Evolutionary conservation across 2,797 vertebrate genomes (phyloP).

Genomic region (Tenualosa thibaudeaui): DNA sequence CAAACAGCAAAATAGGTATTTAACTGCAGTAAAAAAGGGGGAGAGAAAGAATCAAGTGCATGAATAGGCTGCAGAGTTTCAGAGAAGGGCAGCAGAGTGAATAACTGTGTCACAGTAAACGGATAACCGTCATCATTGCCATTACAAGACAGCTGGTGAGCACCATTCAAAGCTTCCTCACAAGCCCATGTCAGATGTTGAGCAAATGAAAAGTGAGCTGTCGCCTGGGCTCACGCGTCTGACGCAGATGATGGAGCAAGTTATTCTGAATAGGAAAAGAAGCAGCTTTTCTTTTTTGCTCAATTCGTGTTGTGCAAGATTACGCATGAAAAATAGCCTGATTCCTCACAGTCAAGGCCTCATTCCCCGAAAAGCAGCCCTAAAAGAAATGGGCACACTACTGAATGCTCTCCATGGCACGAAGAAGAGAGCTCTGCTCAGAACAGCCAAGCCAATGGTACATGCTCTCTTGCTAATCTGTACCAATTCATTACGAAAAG

Average conservation of each 20-base stretch:
- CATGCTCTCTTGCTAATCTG: background rate
- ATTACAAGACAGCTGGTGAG: conserved; percentile 3
- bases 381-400: conserved; percentile 38
- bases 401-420: background rate
- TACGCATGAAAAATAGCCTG: conserved; percentile 10
- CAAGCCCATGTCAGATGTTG: background rate
- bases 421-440: background rate
- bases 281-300: conserved; percentile 47
- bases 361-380: conserved; percentile 35
- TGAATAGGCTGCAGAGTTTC: background rate
- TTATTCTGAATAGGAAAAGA: conserved; percentile 33
- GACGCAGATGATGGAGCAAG: conserved; percentile 19
- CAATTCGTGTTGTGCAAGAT: conserved; percentile 39
- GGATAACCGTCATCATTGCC: background rate
- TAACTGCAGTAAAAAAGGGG: background rate
- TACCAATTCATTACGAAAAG: background rate
- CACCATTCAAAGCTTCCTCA: background rate
- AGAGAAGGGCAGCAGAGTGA: background rate
- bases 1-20: background rate
- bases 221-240: background rate
- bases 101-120: background rate
- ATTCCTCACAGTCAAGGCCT: conserved; percentile 31
- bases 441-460: background rate
- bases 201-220: background rate
- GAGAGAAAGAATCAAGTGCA: background rate